Base-by-base conservation (phyloP, 1,140 invertebrate genomes). In the Drosophila biarmipes region DNA sequence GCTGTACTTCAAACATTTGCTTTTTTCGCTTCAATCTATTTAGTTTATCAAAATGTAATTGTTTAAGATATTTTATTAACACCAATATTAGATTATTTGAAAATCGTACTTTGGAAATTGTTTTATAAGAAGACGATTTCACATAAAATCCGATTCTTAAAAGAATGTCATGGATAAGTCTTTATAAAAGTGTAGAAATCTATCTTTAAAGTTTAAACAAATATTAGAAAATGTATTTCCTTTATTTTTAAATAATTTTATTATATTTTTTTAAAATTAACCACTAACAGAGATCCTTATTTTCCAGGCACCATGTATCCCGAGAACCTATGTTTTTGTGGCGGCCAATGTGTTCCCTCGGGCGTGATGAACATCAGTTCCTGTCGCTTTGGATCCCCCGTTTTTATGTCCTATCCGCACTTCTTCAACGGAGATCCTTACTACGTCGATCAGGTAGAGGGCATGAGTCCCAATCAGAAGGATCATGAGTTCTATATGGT, bases 331-430 rank as follows among this genome's bases (percentile, higher is more conserved):
- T 97, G 96, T 76, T 96, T 93, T 90, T 96, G 96, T 80, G 94
- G 94, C 49, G 96, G 95, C 0, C 93, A 95, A 62, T 96, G 96
- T 82, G 92, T 92, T 2, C 96, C 95, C 7, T 93, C 93, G 1
- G 96, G 96, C 4, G 92, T 94, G 1, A 93, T 96, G 89, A 95
- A 96, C 90, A 94, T 96, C 17, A 95, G 95, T 0, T 91, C 93
- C 11, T 96, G 96, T 58, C 94, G 95, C 80, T 96, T 93, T 80
- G 95, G 95, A n/a, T 95, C 96, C 5, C 97, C 97, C 0, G 95
- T 96, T 0, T 97, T 96, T 73, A 93, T 98, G 58, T 97, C 97
- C 6, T 95, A 96, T 73, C 97, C 97, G 0, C 97, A 98, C 92
- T 98, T 98, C 93, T 95, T 96, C 80, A 92, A 95, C 56, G 97